Percentiles rank a stretch among this genome's conserved stretches.
Evolutionary conservation across 35 echinoderm and acorn worm species (phyloP).

Genomic region (Amphiura filiformis): DNA sequence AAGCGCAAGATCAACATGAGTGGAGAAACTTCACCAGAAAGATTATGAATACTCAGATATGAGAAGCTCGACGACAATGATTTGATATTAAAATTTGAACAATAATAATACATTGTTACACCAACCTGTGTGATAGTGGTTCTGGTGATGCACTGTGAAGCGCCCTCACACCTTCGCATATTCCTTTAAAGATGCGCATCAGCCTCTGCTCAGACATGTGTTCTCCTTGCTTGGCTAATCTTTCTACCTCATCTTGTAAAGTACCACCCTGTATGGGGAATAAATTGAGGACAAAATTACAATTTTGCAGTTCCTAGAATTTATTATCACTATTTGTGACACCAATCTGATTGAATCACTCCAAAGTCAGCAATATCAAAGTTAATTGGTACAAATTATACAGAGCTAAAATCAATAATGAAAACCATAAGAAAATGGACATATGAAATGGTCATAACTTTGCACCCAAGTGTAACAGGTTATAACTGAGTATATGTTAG

Average conservation of each 20-base stretch:
- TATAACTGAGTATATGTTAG: neutral
- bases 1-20: no score
- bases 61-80: no score
- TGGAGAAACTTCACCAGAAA: no score
- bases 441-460: neutral
- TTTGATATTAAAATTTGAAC: no score
- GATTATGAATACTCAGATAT: no score
- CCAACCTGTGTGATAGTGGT: slow-evolving; percentile 88
- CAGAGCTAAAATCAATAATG: neutral
- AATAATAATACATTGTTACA: no score
- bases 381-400: neutral
- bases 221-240: slow-evolving; percentile 50
- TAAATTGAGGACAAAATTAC: neutral
- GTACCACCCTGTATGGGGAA: slow-evolving; percentile 74
- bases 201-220: slow-evolving; percentile 56
- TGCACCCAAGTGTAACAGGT: no score
- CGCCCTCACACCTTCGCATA: slow-evolving; percentile 91
- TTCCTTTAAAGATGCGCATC: slow-evolving; percentile 69
- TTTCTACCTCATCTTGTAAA: slow-evolving; percentile 87
- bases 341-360: neutral
- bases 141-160: slow-evolving; percentile 76
- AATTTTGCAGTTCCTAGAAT: neutral
- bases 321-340: neutral
- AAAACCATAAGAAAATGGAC: no score
- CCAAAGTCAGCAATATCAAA: neutral